phyloP scores from a whole-genome alignment of 2,888 invertebrate species.

The Seira musarum region DNA sequence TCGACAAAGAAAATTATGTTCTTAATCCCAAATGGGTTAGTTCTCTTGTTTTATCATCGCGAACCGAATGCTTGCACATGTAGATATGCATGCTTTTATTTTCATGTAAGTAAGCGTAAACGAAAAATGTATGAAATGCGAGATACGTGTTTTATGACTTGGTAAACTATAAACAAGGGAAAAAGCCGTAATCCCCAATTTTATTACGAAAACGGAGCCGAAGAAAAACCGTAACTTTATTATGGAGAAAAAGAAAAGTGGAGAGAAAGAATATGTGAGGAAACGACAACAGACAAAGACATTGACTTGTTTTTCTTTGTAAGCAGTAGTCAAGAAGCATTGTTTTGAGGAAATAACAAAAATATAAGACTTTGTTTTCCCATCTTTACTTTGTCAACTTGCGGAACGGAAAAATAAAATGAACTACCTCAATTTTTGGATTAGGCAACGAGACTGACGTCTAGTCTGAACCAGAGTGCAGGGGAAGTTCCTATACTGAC shows the following conservation, averaged over 20 bases:
- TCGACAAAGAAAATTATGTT: too few species aligned
- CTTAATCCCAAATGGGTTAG: too few species aligned
- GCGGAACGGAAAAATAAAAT: too few species aligned
- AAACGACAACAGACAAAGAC: too few species aligned
- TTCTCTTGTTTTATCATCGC: too few species aligned
- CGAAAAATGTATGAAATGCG: neutral
- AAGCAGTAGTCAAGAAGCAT: neutral
- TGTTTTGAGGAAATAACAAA: neutral
- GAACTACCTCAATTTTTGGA: neutral
- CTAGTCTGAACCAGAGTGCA: neutral
- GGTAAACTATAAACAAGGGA: neutral
- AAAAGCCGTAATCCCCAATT: slow-evolving; percentile 7
- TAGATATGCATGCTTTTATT: neutral
- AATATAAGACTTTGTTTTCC: neutral
- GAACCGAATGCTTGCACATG: too few species aligned
- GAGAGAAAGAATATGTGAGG: neutral
- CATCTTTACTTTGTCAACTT: neutral
- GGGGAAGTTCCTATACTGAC: neutral
- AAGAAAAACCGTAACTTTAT: neutral
- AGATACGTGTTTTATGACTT: slow-evolving; percentile 12
- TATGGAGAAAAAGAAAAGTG: too few species aligned
- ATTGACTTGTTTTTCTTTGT: slow-evolving; percentile 10
- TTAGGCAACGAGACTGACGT: neutral
- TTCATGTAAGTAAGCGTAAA: neutral
- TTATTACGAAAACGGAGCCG: neutral